These are phyloP conservation scores for Myotis yumanensis DNA, from an alignment of 2,113 vertebrate genomes.

Conservation along the genomic window DNA sequence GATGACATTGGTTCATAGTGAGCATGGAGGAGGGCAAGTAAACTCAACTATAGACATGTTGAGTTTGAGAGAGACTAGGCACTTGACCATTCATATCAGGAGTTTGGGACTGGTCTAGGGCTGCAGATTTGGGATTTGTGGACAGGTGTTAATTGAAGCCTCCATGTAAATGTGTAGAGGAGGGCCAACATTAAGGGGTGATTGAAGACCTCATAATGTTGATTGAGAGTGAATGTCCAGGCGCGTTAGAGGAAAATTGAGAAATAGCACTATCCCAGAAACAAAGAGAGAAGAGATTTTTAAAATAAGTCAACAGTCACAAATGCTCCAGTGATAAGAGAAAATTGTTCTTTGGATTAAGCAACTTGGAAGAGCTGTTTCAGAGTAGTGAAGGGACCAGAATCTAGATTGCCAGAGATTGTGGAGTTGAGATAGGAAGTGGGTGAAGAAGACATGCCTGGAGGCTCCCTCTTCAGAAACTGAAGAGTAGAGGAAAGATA, in stretches of 20 bases:
- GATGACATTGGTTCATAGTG: not conserved
- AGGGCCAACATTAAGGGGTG: not conserved
- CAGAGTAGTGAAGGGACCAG: not conserved
- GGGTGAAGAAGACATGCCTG: not conserved
- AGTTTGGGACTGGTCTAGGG: not conserved
- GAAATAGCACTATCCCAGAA: not conserved
- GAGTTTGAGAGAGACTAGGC: not conserved
- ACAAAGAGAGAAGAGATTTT: not conserved
- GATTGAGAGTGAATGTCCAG: not conserved
- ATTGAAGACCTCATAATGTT: not conserved
- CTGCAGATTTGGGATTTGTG: not conserved
- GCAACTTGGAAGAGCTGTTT: conserved; percentile 37
- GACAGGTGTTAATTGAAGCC: not conserved
- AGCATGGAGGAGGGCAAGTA: not conserved
- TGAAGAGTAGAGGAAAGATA: not conserved
- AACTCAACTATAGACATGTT: not conserved
- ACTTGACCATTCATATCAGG: not conserved
- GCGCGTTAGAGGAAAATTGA: not conserved
- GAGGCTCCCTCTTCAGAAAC: not conserved
- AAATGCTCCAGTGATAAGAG: not conserved
- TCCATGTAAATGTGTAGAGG: not conserved
- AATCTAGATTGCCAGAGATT: not conserved
- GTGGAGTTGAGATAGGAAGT: not conserved
- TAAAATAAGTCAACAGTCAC: not conserved
- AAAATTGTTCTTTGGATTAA: conserved; percentile 41